Conservation (phyloP, 2,888 invertebrate genomes). For the Pterostichus niger region DNA sequence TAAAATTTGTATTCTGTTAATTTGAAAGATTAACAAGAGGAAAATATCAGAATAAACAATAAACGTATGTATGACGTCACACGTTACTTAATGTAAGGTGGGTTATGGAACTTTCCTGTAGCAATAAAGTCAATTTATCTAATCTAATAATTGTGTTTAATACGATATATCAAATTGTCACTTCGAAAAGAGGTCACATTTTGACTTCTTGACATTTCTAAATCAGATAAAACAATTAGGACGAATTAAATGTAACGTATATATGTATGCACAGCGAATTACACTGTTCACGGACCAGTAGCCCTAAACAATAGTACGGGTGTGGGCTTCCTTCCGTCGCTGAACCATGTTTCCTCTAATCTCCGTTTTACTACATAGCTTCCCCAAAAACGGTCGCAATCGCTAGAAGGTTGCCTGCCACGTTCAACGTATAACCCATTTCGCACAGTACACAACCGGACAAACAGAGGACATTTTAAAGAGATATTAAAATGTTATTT, state of each 20-base stretch:
- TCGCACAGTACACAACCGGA: background rate
- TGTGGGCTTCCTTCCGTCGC: constrained; percentile 62
- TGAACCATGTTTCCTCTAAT: constrained; percentile 60
- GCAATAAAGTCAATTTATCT: constrained; percentile 33
- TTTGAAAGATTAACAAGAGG: no score
- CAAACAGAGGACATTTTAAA: background rate
- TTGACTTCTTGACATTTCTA: constrained; percentile 65
- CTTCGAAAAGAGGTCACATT: constrained; percentile 59
- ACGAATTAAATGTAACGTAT: constrained; percentile 62
- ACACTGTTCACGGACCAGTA: constrained; percentile 61
- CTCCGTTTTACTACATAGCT: constrained; percentile 20
- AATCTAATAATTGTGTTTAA: constrained; percentile 52
- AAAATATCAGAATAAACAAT: no score
- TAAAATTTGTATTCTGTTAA: no score
- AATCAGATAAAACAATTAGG: constrained; percentile 64
- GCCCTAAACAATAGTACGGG: constrained; percentile 56
- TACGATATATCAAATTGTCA: constrained; percentile 44
- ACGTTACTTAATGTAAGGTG: background rate
- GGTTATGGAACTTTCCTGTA: background rate
- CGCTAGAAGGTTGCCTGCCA: constrained; percentile 27
- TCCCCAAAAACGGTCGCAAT: constrained; percentile 25
- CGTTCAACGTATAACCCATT: constrained; percentile 34
- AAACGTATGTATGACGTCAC: no score
- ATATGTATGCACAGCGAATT: constrained; percentile 56
- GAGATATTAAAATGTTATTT: no score